Evolutionary conservation across 2,888 invertebrate genomes (phyloP).

Genomic region (Spilosoma lubricipeda): DNA sequence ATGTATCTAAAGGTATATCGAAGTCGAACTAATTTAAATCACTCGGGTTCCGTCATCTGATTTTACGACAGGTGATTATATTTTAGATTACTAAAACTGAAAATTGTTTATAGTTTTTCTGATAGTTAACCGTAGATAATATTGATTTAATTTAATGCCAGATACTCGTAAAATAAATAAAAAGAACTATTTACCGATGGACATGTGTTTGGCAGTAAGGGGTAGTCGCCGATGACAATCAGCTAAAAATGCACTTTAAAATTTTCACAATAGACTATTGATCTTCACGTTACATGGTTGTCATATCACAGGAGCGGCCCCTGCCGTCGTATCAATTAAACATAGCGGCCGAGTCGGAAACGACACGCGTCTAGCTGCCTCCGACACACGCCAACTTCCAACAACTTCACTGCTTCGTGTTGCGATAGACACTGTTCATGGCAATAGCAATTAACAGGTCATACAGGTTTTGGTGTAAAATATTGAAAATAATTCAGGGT

Average conservation of each 20-base stretch:
- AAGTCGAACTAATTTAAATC: neutral
- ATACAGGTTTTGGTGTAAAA: neutral
- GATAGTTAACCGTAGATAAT: neutral
- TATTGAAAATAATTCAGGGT: too few relatives aligned
- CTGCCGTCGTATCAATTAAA: constrained; percentile 52
- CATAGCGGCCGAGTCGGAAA: constrained; percentile 48
- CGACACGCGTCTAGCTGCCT: constrained; percentile 49
- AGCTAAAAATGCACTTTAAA: constrained; percentile 1
- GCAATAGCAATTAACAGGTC: constrained; percentile 1
- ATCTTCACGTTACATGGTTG: constrained; percentile 24
- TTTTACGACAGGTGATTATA: neutral
- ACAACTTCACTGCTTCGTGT: constrained; percentile 29
- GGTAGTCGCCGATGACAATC: neutral
- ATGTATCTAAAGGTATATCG: too few relatives aligned
- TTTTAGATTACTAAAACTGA: too few relatives aligned
- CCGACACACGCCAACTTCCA: constrained; percentile 39
- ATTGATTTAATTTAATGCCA: too few relatives aligned
- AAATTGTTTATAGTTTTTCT: neutral
- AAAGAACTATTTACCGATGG: neutral
- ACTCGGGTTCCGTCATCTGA: neutral
- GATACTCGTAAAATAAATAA: neutral
- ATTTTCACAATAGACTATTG: constrained; percentile 10
- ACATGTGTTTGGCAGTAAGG: neutral
- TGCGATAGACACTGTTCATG: constrained; percentile 13
- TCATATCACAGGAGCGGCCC: constrained; percentile 30